Conservation (phyloP, 2,797 vertebrate genomes). For the Typhlichthys subterraneus region DNA sequence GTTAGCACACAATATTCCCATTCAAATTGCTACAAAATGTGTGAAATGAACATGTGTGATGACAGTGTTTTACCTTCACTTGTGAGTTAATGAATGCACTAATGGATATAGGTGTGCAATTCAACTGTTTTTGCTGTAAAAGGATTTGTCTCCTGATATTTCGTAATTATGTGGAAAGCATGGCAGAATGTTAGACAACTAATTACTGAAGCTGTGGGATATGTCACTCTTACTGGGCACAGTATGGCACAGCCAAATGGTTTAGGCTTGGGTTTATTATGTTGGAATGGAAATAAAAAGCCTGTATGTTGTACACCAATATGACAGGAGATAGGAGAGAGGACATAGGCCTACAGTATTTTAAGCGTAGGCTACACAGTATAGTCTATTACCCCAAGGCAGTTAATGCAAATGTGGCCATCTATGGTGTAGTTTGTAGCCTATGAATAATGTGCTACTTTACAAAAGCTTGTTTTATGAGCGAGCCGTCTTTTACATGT, state of each 20-base stretch:
- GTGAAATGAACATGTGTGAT: neutral
- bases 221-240: slow-evolving; percentile 68
- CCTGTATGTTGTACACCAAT: slow-evolving; percentile 36
- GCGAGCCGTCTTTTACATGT: slow-evolving; percentile 29
- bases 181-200: slow-evolving; percentile 64
- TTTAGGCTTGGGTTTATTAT: slow-evolving; percentile 60
- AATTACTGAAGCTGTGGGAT: slow-evolving; percentile 73
- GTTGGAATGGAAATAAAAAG: slow-evolving; percentile 67
- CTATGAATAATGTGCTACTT: slow-evolving; percentile 58
- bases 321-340: slow-evolving; percentile 18
- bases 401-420: too few species aligned
- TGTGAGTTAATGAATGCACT: neutral
- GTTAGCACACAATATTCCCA: too few species aligned
- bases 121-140: slow-evolving; percentile 9
- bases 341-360: too few species aligned
- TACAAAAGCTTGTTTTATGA: slow-evolving; percentile 13
- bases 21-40: neutral
- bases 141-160: slow-evolving; percentile 34
- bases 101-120: too few species aligned
- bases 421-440: too few species aligned
- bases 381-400: too few species aligned
- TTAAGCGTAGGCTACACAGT: too few species aligned
- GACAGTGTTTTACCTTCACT: neutral
- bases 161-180: slow-evolving; percentile 46
- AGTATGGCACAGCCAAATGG: slow-evolving; percentile 57